Base-by-base conservation (phyloP, 2,797 vertebrate species). In the Triplophysa yarkandensis region DNA sequence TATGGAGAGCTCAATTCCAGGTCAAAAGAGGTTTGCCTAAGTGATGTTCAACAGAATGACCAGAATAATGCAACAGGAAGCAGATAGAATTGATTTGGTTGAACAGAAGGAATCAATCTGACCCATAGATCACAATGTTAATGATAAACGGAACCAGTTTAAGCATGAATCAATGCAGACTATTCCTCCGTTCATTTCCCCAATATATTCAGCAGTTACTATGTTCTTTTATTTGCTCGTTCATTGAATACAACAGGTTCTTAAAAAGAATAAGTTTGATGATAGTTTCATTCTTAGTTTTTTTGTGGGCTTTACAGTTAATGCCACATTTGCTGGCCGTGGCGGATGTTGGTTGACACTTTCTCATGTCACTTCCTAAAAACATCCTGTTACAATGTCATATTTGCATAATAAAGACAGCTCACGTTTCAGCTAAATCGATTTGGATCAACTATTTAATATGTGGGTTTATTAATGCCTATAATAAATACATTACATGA, bases 291-390 rank as follows among this genome's bases (percentile, higher is more conserved):
- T n/a, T 71, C 34, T 46, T 41, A 46, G 27, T 57, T 8, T 28
- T 11, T 30, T 7, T 28, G 28, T 32, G 17, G 17, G 55, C 3
- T 65, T 57, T 70, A 70, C 6, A 32, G 69, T 60, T 73, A 58
- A 19, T 61, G 64, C 21, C 60, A 68, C 28, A 41, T 27, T 28
- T 28, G 52, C 48, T 34, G 39, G 50, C 48, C 71, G 44, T 32
- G 77, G 62, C 28, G 48, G 58, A 2, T 25, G 46, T 58, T 25
- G 74, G 68, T 62, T 71, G 43, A 62, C 60, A 60, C 58, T 17
- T 68, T 65, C 17, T 50, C 34, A 25, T 54, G 27, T 54, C 44
- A 44, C 71, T 74, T 72, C 68, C 76, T 64, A n/a, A 67, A 68
- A 6, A 32, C 74, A 48, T 76, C 34, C 41, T 62, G 44, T 52